These are phyloP conservation scores for Drosophila kuntzei DNA, from an alignment of 2,888 invertebrate species.

Conservation along the genomic window DNA sequence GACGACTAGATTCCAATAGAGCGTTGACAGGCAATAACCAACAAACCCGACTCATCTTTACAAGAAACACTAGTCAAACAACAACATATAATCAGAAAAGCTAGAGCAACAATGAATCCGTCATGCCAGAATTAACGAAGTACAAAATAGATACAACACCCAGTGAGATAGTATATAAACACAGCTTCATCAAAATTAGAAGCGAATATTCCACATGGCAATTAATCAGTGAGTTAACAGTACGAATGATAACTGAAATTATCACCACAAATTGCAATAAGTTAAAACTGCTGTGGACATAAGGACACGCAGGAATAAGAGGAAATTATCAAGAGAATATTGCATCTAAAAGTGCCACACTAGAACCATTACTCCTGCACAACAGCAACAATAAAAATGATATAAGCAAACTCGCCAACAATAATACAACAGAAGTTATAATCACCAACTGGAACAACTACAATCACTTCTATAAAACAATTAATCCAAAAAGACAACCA, in stretches of 20 bases:
- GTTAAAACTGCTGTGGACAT: background rate
- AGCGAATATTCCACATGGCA: background rate
- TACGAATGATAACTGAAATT: background rate
- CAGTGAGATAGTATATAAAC: background rate
- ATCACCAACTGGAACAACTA: background rate
- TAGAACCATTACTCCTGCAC: background rate
- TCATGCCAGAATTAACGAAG: background rate
- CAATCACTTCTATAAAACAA: slow-evolving; percentile 5
- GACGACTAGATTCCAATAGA: background rate
- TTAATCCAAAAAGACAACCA: background rate
- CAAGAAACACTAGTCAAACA: background rate
- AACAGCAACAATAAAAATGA: background rate
- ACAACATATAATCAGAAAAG: background rate
- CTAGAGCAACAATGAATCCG: background rate
- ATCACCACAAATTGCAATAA: background rate
- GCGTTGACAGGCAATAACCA: background rate
- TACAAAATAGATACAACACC: background rate
- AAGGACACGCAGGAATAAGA: background rate
- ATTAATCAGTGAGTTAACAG: background rate
- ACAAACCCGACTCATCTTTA: background rate
- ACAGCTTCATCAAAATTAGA: background rate
- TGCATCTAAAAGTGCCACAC: background rate
- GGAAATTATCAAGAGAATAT: background rate
- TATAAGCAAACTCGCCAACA: background rate
- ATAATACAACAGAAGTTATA: background rate